Base-by-base conservation (phyloP, 2,888 invertebrate genomes). In the Noctua janthe region DNA sequence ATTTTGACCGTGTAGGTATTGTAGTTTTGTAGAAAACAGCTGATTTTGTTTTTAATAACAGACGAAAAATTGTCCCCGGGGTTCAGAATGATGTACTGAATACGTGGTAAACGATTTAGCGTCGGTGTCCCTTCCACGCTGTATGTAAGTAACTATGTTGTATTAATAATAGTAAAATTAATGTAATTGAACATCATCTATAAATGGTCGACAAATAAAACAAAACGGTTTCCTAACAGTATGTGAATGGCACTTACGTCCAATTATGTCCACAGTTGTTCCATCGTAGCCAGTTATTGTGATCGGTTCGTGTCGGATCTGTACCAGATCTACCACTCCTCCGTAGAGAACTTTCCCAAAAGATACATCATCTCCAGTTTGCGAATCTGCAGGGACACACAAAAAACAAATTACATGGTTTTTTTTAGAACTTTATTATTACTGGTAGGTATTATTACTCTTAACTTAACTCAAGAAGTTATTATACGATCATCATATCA, bases 321-420 rank as follows among this genome's bases (percentile, higher is more conserved):
- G 83, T 70, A 86, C 86, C 11, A 83, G 83, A 82, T 91, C 89
- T 62, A 95, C 78, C 29, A 90, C 80, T 84, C 96, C 96, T 79
- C 89, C 90, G 77, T 93, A 96, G 0, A 96, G 83, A 78, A 94
- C 89, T 88, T 93, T 94, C 3, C 93, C 93, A 81, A 96, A 96
- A 20, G 82, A 76, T 7, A 89, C 91, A 75, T 87, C 88, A 23
- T 87, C 75, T 74, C 73, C 90, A 71, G 72, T 72, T 56, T 88
- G 87, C 67, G 71, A 79, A 83, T 88, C 93, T 93, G 83, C 81
- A 86, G 80, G 35, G 29, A 74, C 15, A 76, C 35, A 80, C 0
- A 67, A 67, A 11, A 67, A 66, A 77, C 0, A 20, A 17, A 69
- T 47, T n/a, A n/a, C 43, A 8, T 20, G 51, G 39, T n/a, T 23